Evolutionary conservation across 1,140 invertebrate genomes (phyloP).

Genomic region (Eurosta solidaginis): DNA sequence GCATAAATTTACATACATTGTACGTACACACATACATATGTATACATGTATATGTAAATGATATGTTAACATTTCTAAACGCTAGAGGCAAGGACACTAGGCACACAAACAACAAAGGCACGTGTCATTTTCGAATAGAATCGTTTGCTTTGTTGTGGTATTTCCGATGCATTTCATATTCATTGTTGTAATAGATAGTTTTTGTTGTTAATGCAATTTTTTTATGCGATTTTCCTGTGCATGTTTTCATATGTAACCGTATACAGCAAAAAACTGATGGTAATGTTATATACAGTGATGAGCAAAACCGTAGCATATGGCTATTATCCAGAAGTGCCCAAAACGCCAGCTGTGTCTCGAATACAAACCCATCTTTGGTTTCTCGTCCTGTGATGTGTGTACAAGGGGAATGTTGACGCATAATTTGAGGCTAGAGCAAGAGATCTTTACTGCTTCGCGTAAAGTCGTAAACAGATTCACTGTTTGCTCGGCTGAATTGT

Average conservation of each 20-base stretch:
- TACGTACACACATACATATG: background rate
- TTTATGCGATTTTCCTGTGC: too few species aligned
- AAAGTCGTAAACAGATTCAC: too few species aligned
- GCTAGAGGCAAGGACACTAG: constrained; percentile 6
- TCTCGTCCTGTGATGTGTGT: too few species aligned
- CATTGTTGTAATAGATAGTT: background rate
- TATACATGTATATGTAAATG: background rate
- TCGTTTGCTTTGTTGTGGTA: background rate
- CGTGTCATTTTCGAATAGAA: constrained; percentile 17
- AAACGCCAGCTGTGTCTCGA: background rate
- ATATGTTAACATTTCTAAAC: too few species aligned
- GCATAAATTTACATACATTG: background rate
- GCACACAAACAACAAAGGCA: background rate
- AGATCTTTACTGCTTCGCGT: too few species aligned
- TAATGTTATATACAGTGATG: background rate
- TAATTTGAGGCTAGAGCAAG: too few species aligned
- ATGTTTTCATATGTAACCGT: background rate
- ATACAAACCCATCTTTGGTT: too few species aligned
- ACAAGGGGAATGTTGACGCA: too few species aligned
- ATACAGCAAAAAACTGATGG: background rate
- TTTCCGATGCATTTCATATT: background rate
- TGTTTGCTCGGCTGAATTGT: too few species aligned
- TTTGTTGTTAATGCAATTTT: background rate
- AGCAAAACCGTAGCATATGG: background rate
- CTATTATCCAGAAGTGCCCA: background rate